Conservation (phyloP, 2,888 invertebrate species). For the Blastobasis adustella region DNA sequence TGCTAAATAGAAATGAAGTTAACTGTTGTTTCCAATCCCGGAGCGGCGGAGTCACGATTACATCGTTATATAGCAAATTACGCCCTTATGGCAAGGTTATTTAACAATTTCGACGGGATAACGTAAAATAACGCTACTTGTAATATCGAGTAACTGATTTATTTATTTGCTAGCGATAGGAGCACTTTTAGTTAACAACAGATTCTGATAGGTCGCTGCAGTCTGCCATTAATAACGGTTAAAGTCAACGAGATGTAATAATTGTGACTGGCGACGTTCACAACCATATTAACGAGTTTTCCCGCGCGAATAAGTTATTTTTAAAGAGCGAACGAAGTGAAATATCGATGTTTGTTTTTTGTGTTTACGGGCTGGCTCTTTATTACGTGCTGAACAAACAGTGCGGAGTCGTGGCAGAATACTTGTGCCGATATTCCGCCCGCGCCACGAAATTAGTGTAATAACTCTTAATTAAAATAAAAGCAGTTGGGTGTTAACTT, state of each 20-base stretch:
- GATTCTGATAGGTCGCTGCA: conserved; percentile 4
- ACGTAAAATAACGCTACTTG: conserved; percentile 5
- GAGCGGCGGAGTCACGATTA: conserved; percentile 19
- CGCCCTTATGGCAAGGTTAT: conserved; percentile 6
- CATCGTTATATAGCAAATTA: conserved; percentile 6
- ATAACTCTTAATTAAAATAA: conserved; percentile 19
- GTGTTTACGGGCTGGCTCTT: conserved; percentile 35
- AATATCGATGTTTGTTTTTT: conserved; percentile 48
- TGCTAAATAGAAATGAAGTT: conserved; percentile 23
- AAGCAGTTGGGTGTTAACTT: conserved; percentile 4
- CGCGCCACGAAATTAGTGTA: conserved; percentile 16
- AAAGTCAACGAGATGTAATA: conserved; percentile 53
- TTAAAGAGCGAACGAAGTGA: conserved; percentile 45
- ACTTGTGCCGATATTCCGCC: conserved; percentile 28
- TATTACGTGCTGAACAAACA: conserved; percentile 45
- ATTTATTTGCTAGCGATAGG: no score
- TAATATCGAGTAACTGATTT: no score
- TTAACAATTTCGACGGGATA: conserved; percentile 1
- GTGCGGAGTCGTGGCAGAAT: conserved; percentile 23
- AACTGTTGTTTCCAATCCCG: conserved; percentile 29
- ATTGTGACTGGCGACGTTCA: conserved; percentile 55
- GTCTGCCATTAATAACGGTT: conserved; percentile 54
- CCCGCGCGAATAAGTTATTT: conserved; percentile 38
- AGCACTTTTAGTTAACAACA: no score
- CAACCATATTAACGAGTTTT: conserved; percentile 54